These are phyloP conservation scores for Turnix velox DNA, from an alignment of 2,113 vertebrate species.

Conservation along the genomic window DNA sequence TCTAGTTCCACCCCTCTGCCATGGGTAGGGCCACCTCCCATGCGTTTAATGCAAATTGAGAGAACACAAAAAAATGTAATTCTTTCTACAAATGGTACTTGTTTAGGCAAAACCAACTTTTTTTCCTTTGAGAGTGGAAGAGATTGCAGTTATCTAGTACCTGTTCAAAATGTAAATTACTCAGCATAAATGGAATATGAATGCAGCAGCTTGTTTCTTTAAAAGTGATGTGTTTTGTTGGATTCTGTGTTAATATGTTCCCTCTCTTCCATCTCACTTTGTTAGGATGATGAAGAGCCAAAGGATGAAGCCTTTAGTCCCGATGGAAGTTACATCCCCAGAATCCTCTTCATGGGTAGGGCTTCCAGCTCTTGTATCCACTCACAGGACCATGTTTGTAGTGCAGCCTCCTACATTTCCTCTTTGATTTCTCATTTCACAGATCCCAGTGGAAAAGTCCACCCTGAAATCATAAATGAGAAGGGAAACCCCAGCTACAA, in stretches of 20 bases:
- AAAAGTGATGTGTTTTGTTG: neutral
- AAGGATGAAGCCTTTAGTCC: conserved; percentile 91
- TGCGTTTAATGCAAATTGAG: neutral
- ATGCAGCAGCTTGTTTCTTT: neutral
- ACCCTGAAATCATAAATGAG: conserved; percentile 91
- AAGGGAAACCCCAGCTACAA: conserved; percentile 97
- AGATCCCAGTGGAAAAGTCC: conserved; percentile 93
- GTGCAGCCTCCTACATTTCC: neutral
- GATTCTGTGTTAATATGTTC: neutral
- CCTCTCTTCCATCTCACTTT: neutral
- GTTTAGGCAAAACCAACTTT: neutral
- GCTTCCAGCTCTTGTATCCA: neutral
- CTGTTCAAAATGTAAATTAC: neutral
- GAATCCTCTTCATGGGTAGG: conserved; percentile 96
- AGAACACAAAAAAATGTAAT: neutral
- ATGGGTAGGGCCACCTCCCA: neutral
- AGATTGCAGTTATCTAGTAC: neutral
- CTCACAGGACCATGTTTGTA: neutral
- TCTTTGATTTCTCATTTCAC: neutral
- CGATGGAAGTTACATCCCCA: conserved; percentile 96
- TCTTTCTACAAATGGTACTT: neutral
- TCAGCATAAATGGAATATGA: neutral
- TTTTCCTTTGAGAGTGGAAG: neutral
- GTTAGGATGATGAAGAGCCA: conserved; percentile 95
- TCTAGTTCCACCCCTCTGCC: neutral